phyloP scores from a whole-genome alignment of 2,797 vertebrate genomes.

The Tauraco hartlaubi region DNA sequence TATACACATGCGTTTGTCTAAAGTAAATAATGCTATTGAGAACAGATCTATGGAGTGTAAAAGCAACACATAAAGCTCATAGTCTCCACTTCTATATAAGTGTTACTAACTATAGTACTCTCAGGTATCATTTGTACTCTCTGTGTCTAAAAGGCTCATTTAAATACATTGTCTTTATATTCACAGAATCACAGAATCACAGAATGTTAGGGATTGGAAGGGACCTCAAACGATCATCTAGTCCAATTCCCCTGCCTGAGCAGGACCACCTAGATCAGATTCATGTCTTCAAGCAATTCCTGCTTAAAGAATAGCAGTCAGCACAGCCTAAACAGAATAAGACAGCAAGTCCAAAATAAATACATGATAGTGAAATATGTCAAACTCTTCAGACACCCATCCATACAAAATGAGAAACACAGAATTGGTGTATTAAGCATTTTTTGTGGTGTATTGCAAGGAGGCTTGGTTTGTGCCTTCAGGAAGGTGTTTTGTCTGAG shows the following conservation, averaged over 20 bases:
- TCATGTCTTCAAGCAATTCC: neutral
- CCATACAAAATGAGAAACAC: neutral
- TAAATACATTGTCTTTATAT: neutral
- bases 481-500: neutral
- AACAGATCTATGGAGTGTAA: neutral
- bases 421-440: neutral
- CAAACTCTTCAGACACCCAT: neutral
- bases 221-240: too few species aligned
- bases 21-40: neutral
- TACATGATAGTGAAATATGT: neutral
- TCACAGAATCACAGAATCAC: too few species aligned
- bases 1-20: neutral
- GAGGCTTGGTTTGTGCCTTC: neutral
- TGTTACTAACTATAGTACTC: neutral
- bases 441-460: neutral
- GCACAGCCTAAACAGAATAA: neutral
- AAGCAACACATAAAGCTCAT: neutral
- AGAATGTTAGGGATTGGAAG: too few species aligned
- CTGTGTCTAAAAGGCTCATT: neutral
- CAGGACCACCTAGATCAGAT: too few species aligned
- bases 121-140: neutral
- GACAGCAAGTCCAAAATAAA: neutral
- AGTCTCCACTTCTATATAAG: neutral
- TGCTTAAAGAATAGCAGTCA: neutral
- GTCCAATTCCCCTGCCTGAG: too few species aligned